A percentile compares a stretch with the other conserved stretches of the same genome.
Conservation (phyloP, 2,113 vertebrate species). For the Silurus asotus region DNA sequence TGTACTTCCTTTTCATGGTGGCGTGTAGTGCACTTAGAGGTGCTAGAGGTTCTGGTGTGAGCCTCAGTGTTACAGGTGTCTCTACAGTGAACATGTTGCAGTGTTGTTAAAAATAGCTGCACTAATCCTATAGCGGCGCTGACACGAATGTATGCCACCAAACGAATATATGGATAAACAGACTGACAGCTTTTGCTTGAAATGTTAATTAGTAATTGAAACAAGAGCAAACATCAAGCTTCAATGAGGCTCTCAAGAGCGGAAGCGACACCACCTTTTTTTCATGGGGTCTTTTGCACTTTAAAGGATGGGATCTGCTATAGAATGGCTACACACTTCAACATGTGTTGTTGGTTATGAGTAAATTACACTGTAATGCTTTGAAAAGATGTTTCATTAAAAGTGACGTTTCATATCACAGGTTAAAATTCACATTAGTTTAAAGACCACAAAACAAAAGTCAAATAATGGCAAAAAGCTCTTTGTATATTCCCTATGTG, state of each 20-base stretch:
- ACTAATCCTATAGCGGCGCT: background rate
- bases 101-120: background rate
- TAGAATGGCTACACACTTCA: background rate
- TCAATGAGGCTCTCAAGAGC: constrained; percentile 34
- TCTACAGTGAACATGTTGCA: constrained; percentile 3
- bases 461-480: background rate
- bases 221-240: constrained; percentile 24
- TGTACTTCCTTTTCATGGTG: background rate
- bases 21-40: constrained; percentile 3
- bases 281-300: constrained; percentile 40
- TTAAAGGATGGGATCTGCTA: constrained; percentile 33
- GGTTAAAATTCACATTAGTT: constrained; percentile 13
- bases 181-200: constrained; percentile 47
- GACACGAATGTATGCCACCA: background rate
- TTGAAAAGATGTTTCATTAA: constrained; percentile 34
- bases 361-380: constrained; percentile 1
- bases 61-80: constrained; percentile 2
- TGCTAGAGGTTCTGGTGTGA: constrained; percentile 1
- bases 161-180: constrained; percentile 25
- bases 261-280: constrained; percentile 26
- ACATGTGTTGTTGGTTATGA: background rate
- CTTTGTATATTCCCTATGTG: background rate
- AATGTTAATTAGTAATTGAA: constrained; percentile 41
- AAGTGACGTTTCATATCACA: constrained; percentile 8
- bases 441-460: background rate